Evolutionary conservation across 1,140 invertebrate species (phyloP), one percentile per base, ranked within the genome.

Genomic region (Bombus pyrosoma): DNA sequence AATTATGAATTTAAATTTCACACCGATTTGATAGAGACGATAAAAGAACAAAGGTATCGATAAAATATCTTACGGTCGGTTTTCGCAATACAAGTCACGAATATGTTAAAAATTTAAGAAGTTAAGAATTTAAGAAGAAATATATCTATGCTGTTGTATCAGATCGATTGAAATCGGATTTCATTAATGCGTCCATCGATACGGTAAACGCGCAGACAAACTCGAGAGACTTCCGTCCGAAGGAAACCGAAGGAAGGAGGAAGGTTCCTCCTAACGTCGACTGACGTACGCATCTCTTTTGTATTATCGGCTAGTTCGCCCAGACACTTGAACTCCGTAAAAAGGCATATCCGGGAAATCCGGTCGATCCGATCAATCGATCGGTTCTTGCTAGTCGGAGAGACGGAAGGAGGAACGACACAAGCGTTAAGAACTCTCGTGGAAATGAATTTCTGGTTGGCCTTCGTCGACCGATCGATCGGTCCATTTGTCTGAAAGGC

Each of bases 321-420:
- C 75, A 82, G 83, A 86, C 64, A 37, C 57, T 86, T 66, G 72
- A 89, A 81, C 64, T 83, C 69, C 39, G 57, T 80, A 81, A 68
- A 74, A 79, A 81, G 76, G 71, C 43, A 64, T 80, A 89, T 89
- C 87, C 88, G 84, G 87, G 76, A 89, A 89, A 89, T 79, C n/a
- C n/a, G 69, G 39, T 41, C 73, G 87, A 89, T 89, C 76, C 69
- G 80, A 86, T 89, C 75, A n/a, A 57, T 88, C 85, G 77, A 85
- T 88, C 78, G 47, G 18, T 53, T 53, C 47, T 18, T 0, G 59
- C 53, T 39, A 59, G 32, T 71, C 2, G 37, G 2, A 57, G 18
- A 59, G 74, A 66, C 57, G 78, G 69, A 81, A 66, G 25, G 13
- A 32, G 57, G 57, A 41, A 43, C 53, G 71, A 57, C 69, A 64